Evolutionary conservation across 2,113 vertebrate species (phyloP).

Genomic region (Ptyas mucosa): DNA sequence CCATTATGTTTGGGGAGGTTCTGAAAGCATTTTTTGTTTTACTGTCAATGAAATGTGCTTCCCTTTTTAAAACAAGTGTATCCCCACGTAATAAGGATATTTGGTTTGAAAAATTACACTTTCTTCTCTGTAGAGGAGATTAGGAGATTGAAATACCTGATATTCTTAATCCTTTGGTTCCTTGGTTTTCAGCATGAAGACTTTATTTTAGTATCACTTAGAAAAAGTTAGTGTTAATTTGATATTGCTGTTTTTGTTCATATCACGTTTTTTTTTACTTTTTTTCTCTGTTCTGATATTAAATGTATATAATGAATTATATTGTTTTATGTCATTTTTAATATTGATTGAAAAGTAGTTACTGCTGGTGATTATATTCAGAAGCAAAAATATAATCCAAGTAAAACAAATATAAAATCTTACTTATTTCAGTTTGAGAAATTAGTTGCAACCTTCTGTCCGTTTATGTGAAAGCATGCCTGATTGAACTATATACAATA

Average conservation of each 20-base stretch:
- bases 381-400: constrained; percentile 16
- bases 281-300: constrained; percentile 41
- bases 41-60: not conserved
- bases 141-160: constrained; percentile 63
- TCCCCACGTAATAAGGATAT: not conserved
- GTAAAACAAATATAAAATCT: not conserved
- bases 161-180: constrained; percentile 62
- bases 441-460: not conserved
- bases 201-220: constrained; percentile 44
- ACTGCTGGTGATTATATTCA: constrained; percentile 56
- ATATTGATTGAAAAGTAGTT: constrained; percentile 51
- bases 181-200: constrained; percentile 57
- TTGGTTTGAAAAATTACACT: constrained; percentile 35
- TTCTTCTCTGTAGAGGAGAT: constrained; percentile 53
- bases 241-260: constrained; percentile 44
- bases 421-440: not conserved
- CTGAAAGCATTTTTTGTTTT: not conserved
- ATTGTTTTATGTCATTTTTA: constrained; percentile 61
- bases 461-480: not conserved
- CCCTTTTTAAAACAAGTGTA: constrained; percentile 5
- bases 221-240: constrained; percentile 55
- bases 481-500: not conserved
- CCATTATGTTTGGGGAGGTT: not conserved
- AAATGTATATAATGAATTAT: constrained; percentile 64
- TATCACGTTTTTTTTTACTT: constrained; percentile 46